phyloP scores from a whole-genome alignment of 2,113 vertebrate genomes.

The Talpa occidentalis region DNA sequence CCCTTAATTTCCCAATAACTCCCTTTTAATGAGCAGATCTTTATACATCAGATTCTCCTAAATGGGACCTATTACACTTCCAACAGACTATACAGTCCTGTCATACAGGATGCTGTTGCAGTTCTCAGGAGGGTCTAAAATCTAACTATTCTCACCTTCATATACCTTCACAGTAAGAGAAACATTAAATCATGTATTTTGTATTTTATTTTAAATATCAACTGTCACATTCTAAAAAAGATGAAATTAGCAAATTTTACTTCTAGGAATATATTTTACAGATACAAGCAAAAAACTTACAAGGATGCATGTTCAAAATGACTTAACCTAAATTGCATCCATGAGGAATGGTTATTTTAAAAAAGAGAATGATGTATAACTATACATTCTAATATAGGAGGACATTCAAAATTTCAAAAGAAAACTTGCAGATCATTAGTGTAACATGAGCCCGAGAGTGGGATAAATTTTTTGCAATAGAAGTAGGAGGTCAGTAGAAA shows the following conservation, averaged over 20 bases:
- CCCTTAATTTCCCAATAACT: slow-evolving; percentile 8
- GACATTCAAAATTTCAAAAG: neutral
- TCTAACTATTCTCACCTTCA: neutral
- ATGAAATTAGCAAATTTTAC: slow-evolving; percentile 24
- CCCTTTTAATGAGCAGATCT: slow-evolving; percentile 8
- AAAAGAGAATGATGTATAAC: neutral
- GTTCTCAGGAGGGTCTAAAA: neutral
- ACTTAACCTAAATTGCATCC: slow-evolving; percentile 47
- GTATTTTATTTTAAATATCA: slow-evolving; percentile 25
- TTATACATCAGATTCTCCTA: slow-evolving; percentile 7
- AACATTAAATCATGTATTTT: slow-evolving; percentile 2
- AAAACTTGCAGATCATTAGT: slow-evolving; percentile 24
- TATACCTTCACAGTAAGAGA: neutral
- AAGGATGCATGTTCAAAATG: slow-evolving; percentile 21
- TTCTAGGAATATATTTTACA: slow-evolving; percentile 39
- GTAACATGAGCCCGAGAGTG: neutral
- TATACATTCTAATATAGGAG: slow-evolving; percentile 32
- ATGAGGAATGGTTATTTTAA: neutral
- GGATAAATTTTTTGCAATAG: neutral
- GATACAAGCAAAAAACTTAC: neutral
- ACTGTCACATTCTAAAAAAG: slow-evolving; percentile 21
- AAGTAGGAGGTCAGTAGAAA: neutral
- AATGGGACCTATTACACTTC: neutral
- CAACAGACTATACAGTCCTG: neutral
- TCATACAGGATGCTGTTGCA: neutral